Conservation (phyloP, 2,113 vertebrate genomes). For the Hippocampus abdominalis region DNA sequence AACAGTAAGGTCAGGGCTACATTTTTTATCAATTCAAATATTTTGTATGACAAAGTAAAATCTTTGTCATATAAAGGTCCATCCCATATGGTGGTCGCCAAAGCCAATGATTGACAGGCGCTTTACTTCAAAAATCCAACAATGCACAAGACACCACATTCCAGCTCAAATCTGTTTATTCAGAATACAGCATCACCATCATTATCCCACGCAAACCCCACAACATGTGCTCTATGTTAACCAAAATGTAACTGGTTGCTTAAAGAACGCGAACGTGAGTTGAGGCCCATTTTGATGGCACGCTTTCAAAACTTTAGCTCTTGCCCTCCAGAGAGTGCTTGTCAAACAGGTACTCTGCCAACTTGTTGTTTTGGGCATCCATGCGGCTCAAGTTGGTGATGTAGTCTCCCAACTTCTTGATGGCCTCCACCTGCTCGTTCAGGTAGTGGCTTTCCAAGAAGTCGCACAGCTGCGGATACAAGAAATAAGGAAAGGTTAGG, state of each 20-base stretch:
- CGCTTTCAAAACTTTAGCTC: conserved; percentile 55
- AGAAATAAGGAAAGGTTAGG: background rate
- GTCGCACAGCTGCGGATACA: conserved; percentile 69
- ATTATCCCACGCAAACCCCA: too few species aligned
- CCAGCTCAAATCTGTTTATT: conserved; percentile 63
- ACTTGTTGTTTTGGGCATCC: conserved; percentile 73
- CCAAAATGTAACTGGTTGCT: background rate
- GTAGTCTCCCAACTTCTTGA: conserved; percentile 87
- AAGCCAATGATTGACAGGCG: background rate
- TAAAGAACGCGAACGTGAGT: too few species aligned
- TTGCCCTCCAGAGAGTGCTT: conserved; percentile 84
- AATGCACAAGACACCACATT: background rate
- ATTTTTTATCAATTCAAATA: too few species aligned
- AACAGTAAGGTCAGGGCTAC: too few species aligned
- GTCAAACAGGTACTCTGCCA: conserved; percentile 96
- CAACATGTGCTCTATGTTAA: background rate
- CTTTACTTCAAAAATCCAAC: too few species aligned
- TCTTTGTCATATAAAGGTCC: too few species aligned
- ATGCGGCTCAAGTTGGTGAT: conserved; percentile 75
- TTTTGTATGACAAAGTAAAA: too few species aligned
- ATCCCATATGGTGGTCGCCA: background rate
- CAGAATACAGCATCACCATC: background rate
- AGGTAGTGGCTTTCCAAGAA: conserved; percentile 94
- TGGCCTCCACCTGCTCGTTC: conserved; percentile 90
- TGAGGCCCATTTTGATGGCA: background rate